phyloP scores from a whole-genome alignment of 2,113 vertebrate species.

The Rhinogobius similis region DNA sequence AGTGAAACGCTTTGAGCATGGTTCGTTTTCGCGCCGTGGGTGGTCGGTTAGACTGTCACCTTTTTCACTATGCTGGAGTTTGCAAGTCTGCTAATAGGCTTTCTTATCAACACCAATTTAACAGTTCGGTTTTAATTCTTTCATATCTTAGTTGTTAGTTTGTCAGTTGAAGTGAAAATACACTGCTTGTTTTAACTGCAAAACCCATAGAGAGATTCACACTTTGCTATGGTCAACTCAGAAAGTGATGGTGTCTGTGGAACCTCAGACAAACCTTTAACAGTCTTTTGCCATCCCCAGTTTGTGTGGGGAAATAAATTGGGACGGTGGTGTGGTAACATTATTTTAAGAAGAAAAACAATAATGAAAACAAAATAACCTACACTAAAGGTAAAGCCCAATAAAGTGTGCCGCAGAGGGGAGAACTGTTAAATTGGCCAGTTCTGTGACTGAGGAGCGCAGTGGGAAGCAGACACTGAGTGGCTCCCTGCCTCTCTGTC shows the following conservation, averaged over 20 bases:
- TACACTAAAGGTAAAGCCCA: background rate
- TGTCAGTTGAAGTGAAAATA: background rate
- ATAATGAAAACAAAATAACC: background rate
- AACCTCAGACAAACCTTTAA: too few species aligned
- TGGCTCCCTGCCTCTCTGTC: background rate
- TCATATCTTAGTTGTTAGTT: too few species aligned
- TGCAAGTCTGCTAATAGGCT: too few species aligned
- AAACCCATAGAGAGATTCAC: background rate
- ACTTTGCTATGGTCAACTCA: background rate
- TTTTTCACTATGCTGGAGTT: too few species aligned
- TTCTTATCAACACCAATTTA: too few species aligned
- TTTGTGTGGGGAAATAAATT: background rate
- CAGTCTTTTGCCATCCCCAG: background rate
- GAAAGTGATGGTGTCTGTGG: too few species aligned
- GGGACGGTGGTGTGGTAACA: background rate
- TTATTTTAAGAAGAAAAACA: background rate
- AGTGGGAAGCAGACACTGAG: background rate
- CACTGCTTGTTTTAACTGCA: background rate
- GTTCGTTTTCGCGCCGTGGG: too few species aligned
- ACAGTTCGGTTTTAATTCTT: too few species aligned
- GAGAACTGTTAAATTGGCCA: background rate
- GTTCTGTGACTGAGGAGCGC: background rate
- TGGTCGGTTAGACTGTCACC: too few species aligned
- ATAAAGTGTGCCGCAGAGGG: background rate
- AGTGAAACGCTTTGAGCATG: too few species aligned